These are phyloP conservation scores for Antrozous pallidus DNA, from an alignment of 2,797 vertebrate species.

Conservation along the genomic window DNA sequence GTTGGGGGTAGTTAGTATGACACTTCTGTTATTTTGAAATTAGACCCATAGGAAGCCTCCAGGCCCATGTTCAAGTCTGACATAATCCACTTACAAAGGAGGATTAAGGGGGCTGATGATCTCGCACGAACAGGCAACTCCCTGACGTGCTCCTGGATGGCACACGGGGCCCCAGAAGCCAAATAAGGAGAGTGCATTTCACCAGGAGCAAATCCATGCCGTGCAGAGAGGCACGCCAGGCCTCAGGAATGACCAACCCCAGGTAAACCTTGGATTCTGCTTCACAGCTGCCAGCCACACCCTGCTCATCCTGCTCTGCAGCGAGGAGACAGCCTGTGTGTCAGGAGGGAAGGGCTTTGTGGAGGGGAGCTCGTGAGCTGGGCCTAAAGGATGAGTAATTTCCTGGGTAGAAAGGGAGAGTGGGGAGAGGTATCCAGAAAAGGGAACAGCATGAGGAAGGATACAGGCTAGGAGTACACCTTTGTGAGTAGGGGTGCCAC, in stretches of 20 bases:
- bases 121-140: slow-evolving; percentile 21
- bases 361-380: neutral
- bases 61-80: neutral
- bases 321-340: neutral
- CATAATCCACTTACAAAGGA: slow-evolving; percentile 47
- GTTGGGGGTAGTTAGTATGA: neutral
- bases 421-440: neutral
- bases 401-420: neutral
- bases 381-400: neutral
- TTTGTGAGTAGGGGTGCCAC: neutral
- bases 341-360: neutral
- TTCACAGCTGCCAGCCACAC: neutral
- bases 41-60: slow-evolving; percentile 25
- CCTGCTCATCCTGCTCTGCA: neutral
- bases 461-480: no score
- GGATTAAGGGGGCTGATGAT: slow-evolving; percentile 41
- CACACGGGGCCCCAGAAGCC: neutral
- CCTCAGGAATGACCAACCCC: neutral
- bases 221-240: neutral
- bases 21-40: slow-evolving; percentile 46
- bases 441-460: neutral
- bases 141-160: neutral
- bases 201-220: neutral
- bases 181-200: neutral
- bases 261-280: neutral